These are phyloP conservation scores for Phycodurus eques DNA, from an alignment of 2,113 vertebrate species.

Conservation along the genomic window DNA sequence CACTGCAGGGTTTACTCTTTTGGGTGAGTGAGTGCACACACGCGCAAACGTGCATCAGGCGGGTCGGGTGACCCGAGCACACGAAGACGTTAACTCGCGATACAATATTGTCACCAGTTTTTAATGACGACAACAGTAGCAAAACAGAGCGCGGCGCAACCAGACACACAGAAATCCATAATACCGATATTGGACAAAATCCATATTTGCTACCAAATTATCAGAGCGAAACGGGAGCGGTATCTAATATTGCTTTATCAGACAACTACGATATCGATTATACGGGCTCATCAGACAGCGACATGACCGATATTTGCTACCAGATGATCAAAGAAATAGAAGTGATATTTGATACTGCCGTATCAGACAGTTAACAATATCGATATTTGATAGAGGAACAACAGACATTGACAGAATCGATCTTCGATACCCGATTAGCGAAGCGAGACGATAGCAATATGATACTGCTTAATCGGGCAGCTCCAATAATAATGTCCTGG, in stretches of 20 bases:
- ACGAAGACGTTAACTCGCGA: too few species aligned
- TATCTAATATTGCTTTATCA: neutral
- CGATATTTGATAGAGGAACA: neutral
- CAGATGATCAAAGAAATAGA: neutral
- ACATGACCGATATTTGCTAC: neutral
- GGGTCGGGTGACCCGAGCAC: too few species aligned
- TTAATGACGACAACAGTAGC: too few species aligned
- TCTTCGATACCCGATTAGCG: too few species aligned
- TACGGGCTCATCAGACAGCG: neutral
- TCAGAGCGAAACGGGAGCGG: neutral
- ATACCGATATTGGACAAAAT: neutral
- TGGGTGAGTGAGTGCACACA: constrained; percentile 47
- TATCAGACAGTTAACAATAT: neutral
- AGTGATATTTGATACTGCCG: too few species aligned
- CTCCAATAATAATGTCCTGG: neutral
- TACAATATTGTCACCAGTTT: too few species aligned
- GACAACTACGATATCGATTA: neutral
- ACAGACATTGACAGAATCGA: too few species aligned
- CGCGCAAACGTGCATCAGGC: neutral
- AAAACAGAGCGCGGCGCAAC: too few species aligned
- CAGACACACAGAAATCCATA: neutral
- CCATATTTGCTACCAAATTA: neutral
- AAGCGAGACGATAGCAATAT: too few species aligned
- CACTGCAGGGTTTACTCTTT: constrained; percentile 69
- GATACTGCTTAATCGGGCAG: too few species aligned